Evolutionary conservation across 2,113 vertebrate genomes (phyloP).

Genomic region (Hyla sarda): DNA sequence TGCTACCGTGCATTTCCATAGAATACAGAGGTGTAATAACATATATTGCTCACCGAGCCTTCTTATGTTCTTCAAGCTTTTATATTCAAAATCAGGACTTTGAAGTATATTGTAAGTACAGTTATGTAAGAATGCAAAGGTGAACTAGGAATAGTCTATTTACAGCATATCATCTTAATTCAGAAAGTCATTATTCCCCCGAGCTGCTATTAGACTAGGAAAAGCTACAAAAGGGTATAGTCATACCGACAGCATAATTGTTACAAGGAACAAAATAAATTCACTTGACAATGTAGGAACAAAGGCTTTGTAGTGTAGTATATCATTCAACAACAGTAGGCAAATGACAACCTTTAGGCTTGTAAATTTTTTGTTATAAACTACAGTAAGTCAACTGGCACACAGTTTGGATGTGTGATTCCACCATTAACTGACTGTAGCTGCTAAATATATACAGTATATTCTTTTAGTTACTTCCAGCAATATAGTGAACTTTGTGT

Average conservation of each 20-base stretch:
- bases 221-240: constrained; percentile 55
- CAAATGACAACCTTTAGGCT: constrained; percentile 48
- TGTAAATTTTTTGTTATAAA: constrained; percentile 53
- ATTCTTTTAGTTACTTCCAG: constrained; percentile 7
- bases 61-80: constrained; percentile 51
- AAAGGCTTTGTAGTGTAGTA: constrained; percentile 55
- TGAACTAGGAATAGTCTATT: constrained; percentile 57
- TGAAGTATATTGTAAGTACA: constrained; percentile 58
- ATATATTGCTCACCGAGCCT: constrained; percentile 45
- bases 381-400: constrained; percentile 29
- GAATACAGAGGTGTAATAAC: constrained; percentile 53
- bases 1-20: constrained; percentile 37
- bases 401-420: constrained; percentile 22
- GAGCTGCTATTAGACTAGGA: constrained; percentile 56
- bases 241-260: constrained; percentile 53
- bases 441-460: background rate
- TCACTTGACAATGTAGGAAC: constrained; percentile 58
- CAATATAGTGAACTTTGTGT: constrained; percentile 25
- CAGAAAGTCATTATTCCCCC: constrained; percentile 55
- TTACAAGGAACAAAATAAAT: constrained; percentile 55
- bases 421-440: constrained; percentile 7
- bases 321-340: constrained; percentile 55
- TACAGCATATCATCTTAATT: constrained; percentile 59
- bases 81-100: constrained; percentile 52
- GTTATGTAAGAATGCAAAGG: constrained; percentile 55